These are phyloP conservation scores for Drosophila suzukii DNA, from an alignment of 1,140 invertebrate species.

Conservation along the genomic window DNA sequence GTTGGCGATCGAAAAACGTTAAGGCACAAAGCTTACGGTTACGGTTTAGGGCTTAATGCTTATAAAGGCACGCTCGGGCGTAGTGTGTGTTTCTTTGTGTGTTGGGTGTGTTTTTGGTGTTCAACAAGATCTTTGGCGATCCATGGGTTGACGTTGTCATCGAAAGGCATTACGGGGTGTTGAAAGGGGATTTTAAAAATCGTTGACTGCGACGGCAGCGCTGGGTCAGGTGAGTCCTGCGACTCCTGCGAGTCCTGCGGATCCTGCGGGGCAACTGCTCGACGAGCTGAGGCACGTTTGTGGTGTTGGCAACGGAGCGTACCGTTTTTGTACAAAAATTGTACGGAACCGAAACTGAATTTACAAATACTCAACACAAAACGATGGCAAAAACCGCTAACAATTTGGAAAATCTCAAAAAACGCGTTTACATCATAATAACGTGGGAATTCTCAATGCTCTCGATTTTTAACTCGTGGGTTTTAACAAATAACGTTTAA, in stretches of 20 bases:
- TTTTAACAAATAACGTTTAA: slow-evolving; percentile 63
- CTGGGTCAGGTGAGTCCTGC: slow-evolving; percentile 44
- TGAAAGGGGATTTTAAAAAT: slow-evolving; percentile 76
- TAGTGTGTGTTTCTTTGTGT: slow-evolving; percentile 45
- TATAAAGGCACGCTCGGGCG: slow-evolving; percentile 70
- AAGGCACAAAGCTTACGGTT: slow-evolving; percentile 63
- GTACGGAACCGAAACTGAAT: slow-evolving; percentile 72
- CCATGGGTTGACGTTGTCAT: slow-evolving; percentile 39
- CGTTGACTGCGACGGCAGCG: slow-evolving; percentile 74
- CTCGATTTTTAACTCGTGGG: slow-evolving; percentile 1
- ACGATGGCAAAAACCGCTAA: slow-evolving; percentile 52
- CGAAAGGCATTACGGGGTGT: slow-evolving; percentile 62
- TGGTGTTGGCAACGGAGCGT: slow-evolving; percentile 71
- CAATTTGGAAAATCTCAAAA: slow-evolving; percentile 57
- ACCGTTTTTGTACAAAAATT: slow-evolving; percentile 80
- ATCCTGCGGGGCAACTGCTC: slow-evolving; percentile 52
- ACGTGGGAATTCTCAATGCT: slow-evolving; percentile 23
- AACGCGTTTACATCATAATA: slow-evolving; percentile 65
- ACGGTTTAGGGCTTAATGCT: slow-evolving; percentile 31
- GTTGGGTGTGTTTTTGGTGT: slow-evolving; percentile 21
- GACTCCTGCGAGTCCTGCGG: slow-evolving; percentile 22
- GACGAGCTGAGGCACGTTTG: slow-evolving; percentile 82
- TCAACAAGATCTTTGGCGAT: slow-evolving; percentile 17
- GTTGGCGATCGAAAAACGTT: slow-evolving; percentile 55
- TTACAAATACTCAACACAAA: slow-evolving; percentile 54